Percentiles rank a stretch among this genome's conserved stretches.
phyloP scores from a whole-genome alignment of 2,888 invertebrate species.

The Ophioninae sp. region DNA sequence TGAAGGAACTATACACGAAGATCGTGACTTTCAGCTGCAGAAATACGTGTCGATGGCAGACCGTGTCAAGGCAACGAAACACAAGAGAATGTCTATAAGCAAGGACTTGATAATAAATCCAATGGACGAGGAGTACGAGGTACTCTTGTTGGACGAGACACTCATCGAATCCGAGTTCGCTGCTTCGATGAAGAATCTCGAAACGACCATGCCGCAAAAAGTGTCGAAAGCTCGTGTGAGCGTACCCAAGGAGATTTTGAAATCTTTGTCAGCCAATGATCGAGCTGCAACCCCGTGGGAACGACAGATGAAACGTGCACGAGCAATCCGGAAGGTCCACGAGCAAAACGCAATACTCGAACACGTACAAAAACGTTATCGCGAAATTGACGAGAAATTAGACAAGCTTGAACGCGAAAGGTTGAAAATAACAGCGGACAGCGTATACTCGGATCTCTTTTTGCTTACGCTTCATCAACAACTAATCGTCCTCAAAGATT shows the following conservation, averaged over 20 bases:
- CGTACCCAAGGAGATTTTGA: conserved; percentile 68
- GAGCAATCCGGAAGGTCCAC: conserved; percentile 83
- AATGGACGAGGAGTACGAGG: conserved; percentile 74
- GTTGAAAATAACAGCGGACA: conserved; percentile 83
- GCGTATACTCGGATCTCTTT: conserved; percentile 85
- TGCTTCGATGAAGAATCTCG: conserved; percentile 64
- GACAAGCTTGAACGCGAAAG: conserved; percentile 83
- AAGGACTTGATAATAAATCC: conserved; percentile 59
- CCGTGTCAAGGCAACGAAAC: conserved; percentile 69
- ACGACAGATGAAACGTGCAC: conserved; percentile 83
- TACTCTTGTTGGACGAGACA: conserved; percentile 71
- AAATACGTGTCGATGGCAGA: conserved; percentile 71
- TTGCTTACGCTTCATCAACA: conserved; percentile 88
- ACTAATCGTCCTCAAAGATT: conserved; percentile 87
- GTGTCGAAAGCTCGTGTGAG: conserved; percentile 45
- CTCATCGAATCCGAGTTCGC: conserved; percentile 55
- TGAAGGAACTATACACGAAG: neutral
- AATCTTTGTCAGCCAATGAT: conserved; percentile 75
- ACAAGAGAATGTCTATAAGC: conserved; percentile 62
- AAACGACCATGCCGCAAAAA: conserved; percentile 55
- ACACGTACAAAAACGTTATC: conserved; percentile 84
- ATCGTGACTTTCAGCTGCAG: conserved; percentile 67
- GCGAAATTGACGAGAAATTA: conserved; percentile 86
- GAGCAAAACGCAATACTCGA: conserved; percentile 86
- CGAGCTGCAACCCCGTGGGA: conserved; percentile 82